Conservation (phyloP, 2,888 invertebrate species). For the Psylliodes chrysocephalus region DNA sequence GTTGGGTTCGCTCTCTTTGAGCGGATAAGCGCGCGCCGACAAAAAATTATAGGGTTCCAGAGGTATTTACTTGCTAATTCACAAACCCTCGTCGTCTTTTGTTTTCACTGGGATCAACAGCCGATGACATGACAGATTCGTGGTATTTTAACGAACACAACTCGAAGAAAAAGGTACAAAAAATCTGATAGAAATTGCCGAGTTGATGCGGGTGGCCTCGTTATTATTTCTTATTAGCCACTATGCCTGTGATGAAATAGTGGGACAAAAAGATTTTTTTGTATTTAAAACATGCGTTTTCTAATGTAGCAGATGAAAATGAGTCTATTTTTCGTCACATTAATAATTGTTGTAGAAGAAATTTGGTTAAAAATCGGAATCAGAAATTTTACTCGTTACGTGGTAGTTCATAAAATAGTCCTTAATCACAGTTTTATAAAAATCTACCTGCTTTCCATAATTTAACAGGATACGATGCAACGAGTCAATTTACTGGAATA, state of each 20-base stretch:
- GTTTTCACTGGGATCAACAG: conserved; percentile 33
- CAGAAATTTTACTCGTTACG: no score
- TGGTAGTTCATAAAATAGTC: no score
- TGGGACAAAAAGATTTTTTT: no score
- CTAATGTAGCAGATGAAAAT: no score
- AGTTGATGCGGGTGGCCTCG: conserved; percentile 28
- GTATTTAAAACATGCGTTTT: no score
- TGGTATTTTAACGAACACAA: conserved; percentile 28
- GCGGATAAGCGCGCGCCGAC: conserved; percentile 37
- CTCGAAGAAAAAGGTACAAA: conserved; percentile 7
- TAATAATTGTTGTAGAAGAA: no score
- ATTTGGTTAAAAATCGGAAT: no score
- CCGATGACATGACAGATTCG: conserved; percentile 31
- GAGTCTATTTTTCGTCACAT: no score
- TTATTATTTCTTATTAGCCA: conserved; percentile 18
- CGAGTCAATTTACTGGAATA: no score
- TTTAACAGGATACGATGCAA: no score
- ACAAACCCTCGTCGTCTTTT: conserved; percentile 36
- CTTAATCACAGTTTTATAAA: no score
- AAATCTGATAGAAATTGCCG: conserved; percentile 13
- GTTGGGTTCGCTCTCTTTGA: conserved; percentile 38
- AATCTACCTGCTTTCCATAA: no score
- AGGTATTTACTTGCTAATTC: conserved; percentile 44
- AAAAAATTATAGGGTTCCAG: conserved; percentile 43
- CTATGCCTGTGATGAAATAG: not conserved